Percentiles rank a stretch among this genome's conserved stretches.
Evolutionary conservation across 2,888 invertebrate genomes (phyloP).

Genomic region (Callinectes sapidus): DNA sequence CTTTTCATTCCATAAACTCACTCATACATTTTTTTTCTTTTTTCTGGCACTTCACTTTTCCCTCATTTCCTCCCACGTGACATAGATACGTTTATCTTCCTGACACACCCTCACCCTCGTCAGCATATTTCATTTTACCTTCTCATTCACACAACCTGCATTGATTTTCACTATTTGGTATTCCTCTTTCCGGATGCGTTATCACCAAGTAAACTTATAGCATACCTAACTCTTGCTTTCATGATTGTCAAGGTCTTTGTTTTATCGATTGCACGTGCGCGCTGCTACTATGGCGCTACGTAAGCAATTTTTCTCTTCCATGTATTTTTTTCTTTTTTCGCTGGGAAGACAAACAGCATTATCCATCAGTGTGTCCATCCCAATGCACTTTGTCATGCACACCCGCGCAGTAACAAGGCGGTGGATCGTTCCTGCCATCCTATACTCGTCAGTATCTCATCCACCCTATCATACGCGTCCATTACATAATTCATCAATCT

Average conservation of each 20-base stretch:
- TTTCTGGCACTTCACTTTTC: conserved; percentile 25
- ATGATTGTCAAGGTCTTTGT: conserved; percentile 4
- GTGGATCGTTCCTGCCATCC: background rate
- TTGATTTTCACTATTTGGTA: conserved; percentile 2
- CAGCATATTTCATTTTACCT: background rate
- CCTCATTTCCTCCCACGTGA: conserved; percentile 20
- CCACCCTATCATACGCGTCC: conserved; percentile 30
- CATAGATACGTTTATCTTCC: conserved; percentile 19
- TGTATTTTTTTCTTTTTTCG: background rate
- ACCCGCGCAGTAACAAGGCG: background rate
- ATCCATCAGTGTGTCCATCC: background rate
- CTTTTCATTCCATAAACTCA: background rate
- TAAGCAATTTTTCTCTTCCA: background rate
- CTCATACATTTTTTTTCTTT: background rate
- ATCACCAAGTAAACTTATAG: background rate
- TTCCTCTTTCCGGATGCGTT: background rate
- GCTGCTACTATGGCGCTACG: background rate
- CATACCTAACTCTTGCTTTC: background rate
- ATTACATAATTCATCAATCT: conserved; percentile 18
- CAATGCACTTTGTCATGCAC: background rate
- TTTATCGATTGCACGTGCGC: background rate
- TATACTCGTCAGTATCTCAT: conserved; percentile 9
- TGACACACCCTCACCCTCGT: conserved; percentile 31
- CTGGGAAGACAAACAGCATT: background rate
- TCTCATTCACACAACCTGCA: background rate